Evolutionary conservation across 2,888 invertebrate species (phyloP), one percentile per base, ranked within the genome.

Genomic region (Pocota personata): DNA sequence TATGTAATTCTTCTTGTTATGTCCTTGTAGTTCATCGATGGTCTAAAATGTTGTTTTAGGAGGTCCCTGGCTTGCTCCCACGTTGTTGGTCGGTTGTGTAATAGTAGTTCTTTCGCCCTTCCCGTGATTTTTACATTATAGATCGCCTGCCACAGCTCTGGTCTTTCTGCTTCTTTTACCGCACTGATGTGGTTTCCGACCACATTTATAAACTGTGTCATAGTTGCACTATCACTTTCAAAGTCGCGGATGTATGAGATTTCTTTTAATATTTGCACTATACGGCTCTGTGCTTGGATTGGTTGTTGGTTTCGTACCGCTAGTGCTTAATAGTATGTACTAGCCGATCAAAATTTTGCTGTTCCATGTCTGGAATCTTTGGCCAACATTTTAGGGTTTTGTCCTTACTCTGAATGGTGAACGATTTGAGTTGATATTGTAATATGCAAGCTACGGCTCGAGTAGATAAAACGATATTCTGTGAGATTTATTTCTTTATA

Each of bases 301-400:
- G 24, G 46, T n/a, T 19, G 8, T 32, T 32, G 19, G 48, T 19
- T 64, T 10, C 48, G 16, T 19, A 7, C 16, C 0, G 48, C 48
- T 64, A 64, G 35, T 10, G 30, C 35, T 32, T 64, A 7, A 62
- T 14, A 14, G 62, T 46, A n/a, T 43, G 60, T 10, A 40, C 40
- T 21, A 40, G 40, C 16, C 62, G 27, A 14, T 62, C 27, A 16
- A 62, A 8, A 30, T 46, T 32, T 64, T 64, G 16, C 16, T 48
- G 48, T 64, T 46, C 64, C 30, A 64, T 46, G 30, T 48, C 43
- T 40, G 14, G 60, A n/a, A 62, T 62, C 24, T 40, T 14, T 14
- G 43, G 60, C 60, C 60, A 62, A 43, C 43, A n/a, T 62, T 62
- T 62, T 5, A 14, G 8, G 43, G 27, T 43, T 43, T 43, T 43